These are phyloP conservation scores for Oryzaephilus surinamensis DNA, from an alignment of 1,140 invertebrate species.

Conservation along the genomic window DNA sequence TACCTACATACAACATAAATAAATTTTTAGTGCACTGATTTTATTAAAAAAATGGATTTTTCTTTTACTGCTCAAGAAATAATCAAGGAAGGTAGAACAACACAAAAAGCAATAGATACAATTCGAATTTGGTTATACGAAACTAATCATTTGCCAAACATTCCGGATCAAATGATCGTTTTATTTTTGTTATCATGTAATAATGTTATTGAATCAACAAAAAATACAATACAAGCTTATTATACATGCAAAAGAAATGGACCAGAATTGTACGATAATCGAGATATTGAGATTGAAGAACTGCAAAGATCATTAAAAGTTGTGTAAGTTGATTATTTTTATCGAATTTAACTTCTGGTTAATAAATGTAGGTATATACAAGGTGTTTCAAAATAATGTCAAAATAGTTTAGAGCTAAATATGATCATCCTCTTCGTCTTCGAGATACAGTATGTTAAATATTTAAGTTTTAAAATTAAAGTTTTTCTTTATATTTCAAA, in stretches of 20 bases:
- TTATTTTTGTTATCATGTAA: slow-evolving; percentile 48
- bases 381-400: too few species aligned
- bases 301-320: slow-evolving; percentile 14
- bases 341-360: too few species aligned
- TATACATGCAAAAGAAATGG: slow-evolving; percentile 41
- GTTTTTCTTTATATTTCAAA: too few species aligned
- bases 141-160: neutral
- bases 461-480: too few species aligned
- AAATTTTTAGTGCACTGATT: too few species aligned
- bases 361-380: too few species aligned
- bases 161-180: slow-evolving; percentile 35
- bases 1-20: too few species aligned
- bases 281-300: slow-evolving; percentile 27
- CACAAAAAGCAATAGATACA: neutral
- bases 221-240: slow-evolving; percentile 46
- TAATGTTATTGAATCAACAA: slow-evolving; percentile 40
- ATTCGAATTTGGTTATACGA: slow-evolving; percentile 4
- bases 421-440: too few species aligned
- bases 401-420: too few species aligned
- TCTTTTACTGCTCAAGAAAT: neutral
- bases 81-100: slow-evolving; percentile 3
- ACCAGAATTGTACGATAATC: slow-evolving; percentile 45
- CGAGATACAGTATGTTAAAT: too few species aligned
- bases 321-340: slow-evolving; percentile 16
- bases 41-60: too few species aligned